Base-by-base conservation (phyloP, 2,888 invertebrate species). In the Drosophila melanosoma region DNA sequence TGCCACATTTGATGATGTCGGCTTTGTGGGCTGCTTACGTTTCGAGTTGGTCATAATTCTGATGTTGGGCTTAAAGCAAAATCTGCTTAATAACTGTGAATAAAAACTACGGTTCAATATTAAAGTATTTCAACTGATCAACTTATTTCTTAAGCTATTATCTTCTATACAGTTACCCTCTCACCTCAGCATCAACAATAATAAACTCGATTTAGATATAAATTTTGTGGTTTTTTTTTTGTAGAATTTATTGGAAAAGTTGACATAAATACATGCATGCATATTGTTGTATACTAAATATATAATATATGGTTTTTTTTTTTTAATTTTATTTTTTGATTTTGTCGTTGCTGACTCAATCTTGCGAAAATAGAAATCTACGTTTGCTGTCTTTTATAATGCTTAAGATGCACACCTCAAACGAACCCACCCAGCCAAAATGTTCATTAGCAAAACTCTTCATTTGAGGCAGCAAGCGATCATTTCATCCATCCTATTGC, bases 191-290 rank as follows among this genome's bases (percentile, higher is more conserved):
- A 11, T 32, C 45, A 51, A 20, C 36, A 38, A 68, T 32, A n/a
- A 59, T n/a, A 29, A 11, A 52, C 2, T 33, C 36, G 20, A 40
- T 12, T 10, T 38, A 17, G 8, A n/a, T 36, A 8, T 26, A 33
- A 17, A 11, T 11, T 17, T 35, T 54, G 69, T 56, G 36, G 40
- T 52, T 69, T 71, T 58, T 59, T 79, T 88, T 85, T 84, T 83
- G 78, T 83, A 84, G 87, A 90, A 91, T 91, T 92, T 92, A 92
- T 92, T 92, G 87, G 92, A 91, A 91, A 91, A 92, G 89, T 91
- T 90, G 92, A 91, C 91, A 92, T 91, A 92, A 91, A 92, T 91
- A 92, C 91, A 91, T 91, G 92, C 92, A 91, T 91, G 91, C 92
- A 89, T 91, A 91, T 88, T 90, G 87, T 83, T 89, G 79, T 90